Evolutionary conservation across 2,113 vertebrate species (phyloP).

Genomic region (Bucco capensis): DNA sequence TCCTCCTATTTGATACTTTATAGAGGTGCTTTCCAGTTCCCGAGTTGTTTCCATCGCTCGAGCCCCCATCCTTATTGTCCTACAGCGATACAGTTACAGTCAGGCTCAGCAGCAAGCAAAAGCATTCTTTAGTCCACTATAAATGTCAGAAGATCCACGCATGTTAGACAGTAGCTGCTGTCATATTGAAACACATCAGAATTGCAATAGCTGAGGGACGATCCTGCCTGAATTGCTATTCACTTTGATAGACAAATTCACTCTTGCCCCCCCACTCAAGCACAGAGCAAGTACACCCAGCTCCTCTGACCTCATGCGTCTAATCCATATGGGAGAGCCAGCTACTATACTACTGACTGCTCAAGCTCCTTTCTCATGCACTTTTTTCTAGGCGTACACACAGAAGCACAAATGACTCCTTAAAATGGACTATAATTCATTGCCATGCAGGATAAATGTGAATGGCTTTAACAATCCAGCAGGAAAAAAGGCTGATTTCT

Average conservation of each 20-base stretch:
- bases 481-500: slow-evolving; percentile 58
- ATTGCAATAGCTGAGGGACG: slow-evolving; percentile 59
- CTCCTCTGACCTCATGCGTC: slow-evolving; percentile 72
- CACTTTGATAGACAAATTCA: slow-evolving; percentile 66
- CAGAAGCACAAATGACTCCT: slow-evolving; percentile 66
- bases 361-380: slow-evolving; percentile 61
- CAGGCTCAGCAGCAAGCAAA: slow-evolving; percentile 67
- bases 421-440: slow-evolving; percentile 66
- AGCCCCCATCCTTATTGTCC: slow-evolving; percentile 76
- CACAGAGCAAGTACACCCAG: slow-evolving; percentile 67
- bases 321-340: slow-evolving; percentile 63
- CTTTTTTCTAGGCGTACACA: slow-evolving; percentile 52
- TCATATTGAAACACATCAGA: slow-evolving; percentile 54
- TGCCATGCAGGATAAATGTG: slow-evolving; percentile 64
- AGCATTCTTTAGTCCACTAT: slow-evolving; percentile 69
- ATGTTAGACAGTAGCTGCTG: slow-evolving; percentile 57
- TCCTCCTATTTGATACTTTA: slow-evolving; percentile 77
- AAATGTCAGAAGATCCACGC: slow-evolving; percentile 47
- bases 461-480: slow-evolving; percentile 68
- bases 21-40: slow-evolving; percentile 71
- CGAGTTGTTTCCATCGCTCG: slow-evolving; percentile 67
- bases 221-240: slow-evolving; percentile 62
- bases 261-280: slow-evolving; percentile 6
- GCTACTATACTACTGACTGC: slow-evolving; percentile 61
- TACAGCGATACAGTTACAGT: slow-evolving; percentile 70